Evolutionary conservation across 2,888 invertebrate species (phyloP).

Genomic region (Lydus trimaculatus): DNA sequence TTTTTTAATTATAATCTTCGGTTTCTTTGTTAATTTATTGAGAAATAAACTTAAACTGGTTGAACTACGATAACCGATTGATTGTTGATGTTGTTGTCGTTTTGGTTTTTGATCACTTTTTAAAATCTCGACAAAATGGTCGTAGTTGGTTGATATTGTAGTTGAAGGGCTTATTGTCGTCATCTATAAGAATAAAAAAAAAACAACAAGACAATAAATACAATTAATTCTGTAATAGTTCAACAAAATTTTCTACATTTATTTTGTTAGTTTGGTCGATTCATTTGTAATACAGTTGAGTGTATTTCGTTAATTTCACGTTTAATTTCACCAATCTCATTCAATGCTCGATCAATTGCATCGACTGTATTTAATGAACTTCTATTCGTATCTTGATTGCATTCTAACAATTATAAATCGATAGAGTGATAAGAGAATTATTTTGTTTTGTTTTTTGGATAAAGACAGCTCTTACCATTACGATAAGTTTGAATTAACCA

Average conservation of each 20-base stretch:
- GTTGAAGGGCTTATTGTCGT: background rate
- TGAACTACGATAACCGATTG: background rate
- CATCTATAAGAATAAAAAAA: background rate
- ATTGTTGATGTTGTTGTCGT: background rate
- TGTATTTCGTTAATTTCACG: background rate
- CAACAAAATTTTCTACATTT: background rate
- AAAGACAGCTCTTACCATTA: background rate
- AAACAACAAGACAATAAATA: background rate
- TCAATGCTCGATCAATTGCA: constrained; percentile 5
- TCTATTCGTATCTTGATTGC: background rate
- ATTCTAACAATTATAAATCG: constrained; percentile 9
- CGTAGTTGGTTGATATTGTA: background rate
- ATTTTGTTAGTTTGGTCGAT: background rate
- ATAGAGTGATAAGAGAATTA: background rate
- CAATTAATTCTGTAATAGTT: background rate
- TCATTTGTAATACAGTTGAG: background rate
- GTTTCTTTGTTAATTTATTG: background rate
- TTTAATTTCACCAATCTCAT: constrained; percentile 2
- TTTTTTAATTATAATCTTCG: background rate
- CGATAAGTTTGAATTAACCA: background rate
- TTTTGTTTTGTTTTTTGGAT: background rate
- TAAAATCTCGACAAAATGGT: background rate
- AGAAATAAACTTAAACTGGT: background rate
- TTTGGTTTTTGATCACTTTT: background rate
- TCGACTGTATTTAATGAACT: background rate